Percentiles rank a stretch among this genome's conserved stretches.
Conservation (phyloP, 2,797 vertebrate species). For the Acrossocheilus fasciatus region DNA sequence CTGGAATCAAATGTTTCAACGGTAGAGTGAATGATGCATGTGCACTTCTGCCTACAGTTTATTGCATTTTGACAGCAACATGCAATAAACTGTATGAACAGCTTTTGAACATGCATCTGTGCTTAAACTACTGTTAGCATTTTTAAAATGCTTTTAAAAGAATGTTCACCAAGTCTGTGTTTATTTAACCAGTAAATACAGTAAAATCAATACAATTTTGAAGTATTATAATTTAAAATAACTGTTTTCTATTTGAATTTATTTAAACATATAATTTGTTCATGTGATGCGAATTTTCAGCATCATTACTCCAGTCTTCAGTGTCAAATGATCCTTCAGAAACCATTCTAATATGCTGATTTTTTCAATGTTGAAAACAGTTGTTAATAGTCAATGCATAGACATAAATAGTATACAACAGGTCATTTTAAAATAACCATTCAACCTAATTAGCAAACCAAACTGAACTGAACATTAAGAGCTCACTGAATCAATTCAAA, state of each 20-base stretch:
- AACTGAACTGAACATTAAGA: neutral
- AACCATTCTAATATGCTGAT: neutral
- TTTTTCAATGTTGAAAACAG: neutral
- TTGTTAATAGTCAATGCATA: neutral
- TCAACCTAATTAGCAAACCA: neutral
- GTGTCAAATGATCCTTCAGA: neutral
- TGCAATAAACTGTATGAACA: neutral
- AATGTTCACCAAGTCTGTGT: neutral
- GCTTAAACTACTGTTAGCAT: neutral
- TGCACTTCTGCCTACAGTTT: neutral
- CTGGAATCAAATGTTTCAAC: conserved; percentile 12
- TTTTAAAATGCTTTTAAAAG: neutral
- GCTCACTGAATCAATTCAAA: neutral
- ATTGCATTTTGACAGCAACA: neutral
- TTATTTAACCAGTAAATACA: neutral
- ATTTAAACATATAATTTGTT: neutral
- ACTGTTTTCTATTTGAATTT: neutral
- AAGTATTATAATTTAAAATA: neutral
- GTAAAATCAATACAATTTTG: neutral
- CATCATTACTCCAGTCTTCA: neutral
- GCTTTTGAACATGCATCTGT: neutral
- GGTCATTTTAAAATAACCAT: neutral
- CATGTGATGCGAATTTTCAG: neutral
- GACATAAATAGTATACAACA: neutral
- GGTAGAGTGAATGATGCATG: neutral